phyloP scores from a whole-genome alignment of 2,113 vertebrate species.

The Mustela nigripes region DNA sequence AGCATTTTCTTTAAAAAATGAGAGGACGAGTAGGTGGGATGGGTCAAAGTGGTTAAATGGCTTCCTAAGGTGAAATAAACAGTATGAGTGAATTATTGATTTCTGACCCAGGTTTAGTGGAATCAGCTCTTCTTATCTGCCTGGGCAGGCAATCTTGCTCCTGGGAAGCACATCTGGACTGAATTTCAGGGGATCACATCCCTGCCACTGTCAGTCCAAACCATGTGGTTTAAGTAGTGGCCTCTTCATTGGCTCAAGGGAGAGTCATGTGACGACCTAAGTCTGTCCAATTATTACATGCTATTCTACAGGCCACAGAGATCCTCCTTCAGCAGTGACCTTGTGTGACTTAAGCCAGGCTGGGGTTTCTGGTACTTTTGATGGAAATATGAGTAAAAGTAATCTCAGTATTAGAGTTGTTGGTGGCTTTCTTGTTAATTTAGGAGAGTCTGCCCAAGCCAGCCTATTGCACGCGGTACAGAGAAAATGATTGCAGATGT shows the following conservation, averaged over 20 bases:
- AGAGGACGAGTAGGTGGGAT: background rate
- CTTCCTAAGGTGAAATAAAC: background rate
- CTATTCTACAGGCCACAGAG: background rate
- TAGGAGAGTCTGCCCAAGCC: background rate
- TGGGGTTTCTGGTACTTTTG: background rate
- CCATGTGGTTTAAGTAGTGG: background rate
- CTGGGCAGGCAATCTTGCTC: background rate
- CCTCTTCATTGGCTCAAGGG: background rate
- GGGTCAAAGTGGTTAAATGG: background rate
- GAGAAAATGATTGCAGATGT: background rate
- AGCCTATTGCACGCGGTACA: background rate
- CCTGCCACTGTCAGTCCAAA: background rate
- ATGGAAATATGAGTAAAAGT: background rate
- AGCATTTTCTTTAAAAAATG: slow-evolving; percentile 5
- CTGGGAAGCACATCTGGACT: background rate
- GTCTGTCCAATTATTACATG: background rate
- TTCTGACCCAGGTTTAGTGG: slow-evolving; percentile 5
- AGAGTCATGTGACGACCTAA: background rate
- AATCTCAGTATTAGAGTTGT: background rate
- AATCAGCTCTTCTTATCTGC: background rate
- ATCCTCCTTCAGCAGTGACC: background rate
- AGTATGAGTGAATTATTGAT: background rate
- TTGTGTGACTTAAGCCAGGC: background rate
- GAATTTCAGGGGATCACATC: background rate
- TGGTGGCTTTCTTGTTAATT: background rate